Evolutionary conservation across 2,113 vertebrate species (phyloP), one percentile per base, ranked within the genome.

Genomic region (Pelobates fuscus): DNA sequence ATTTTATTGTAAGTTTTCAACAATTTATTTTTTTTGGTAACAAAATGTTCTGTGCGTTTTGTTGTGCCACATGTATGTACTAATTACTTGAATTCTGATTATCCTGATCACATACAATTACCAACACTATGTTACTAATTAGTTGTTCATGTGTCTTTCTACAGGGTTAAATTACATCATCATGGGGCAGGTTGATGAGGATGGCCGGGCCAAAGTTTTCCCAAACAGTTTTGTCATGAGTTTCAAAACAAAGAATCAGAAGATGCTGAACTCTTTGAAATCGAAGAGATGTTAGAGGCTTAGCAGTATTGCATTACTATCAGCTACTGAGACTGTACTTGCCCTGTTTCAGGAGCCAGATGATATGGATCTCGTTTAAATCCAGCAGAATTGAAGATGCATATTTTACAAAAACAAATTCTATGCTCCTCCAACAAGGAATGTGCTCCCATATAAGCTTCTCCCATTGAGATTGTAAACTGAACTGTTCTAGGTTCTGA

Each of bases 121-220:
- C n/a, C n/a, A n/a, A n/a, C n/a, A n/a, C n/a, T n/a, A n/a, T n/a
- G n/a, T n/a, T n/a, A n/a, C n/a, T n/a, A n/a, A n/a, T n/a, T n/a
- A n/a, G n/a, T n/a, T n/a, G 26, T 3, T 2, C 25, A 17, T 61
- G 10, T 60, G 2, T 32, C 44, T 2, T 72, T 81, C 6, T 78
- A 71, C 81, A 99, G 97, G 97, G 86, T 86, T 98, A 82, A 99
- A 96, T 89, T 99, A 99, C 87, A 86, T 99, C 85, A 94, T 99
- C 86, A 99, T 98, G 97, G 97, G 97, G 71, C 92, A 94, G 71
- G 93, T 92, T 70, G 95, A 96, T 57, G 95, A 96, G 46, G 95
- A 98, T 0, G 96, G 97, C 2, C 88, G 87, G 68, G 97, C 95
- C 26, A 96, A 90, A 82, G 86, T 98, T 70, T 88, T 93, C 75